Evolutionary conservation across 2,888 invertebrate genomes (phyloP), one percentile per base, ranked within the genome.

Genomic region (Trilocha varians): DNA sequence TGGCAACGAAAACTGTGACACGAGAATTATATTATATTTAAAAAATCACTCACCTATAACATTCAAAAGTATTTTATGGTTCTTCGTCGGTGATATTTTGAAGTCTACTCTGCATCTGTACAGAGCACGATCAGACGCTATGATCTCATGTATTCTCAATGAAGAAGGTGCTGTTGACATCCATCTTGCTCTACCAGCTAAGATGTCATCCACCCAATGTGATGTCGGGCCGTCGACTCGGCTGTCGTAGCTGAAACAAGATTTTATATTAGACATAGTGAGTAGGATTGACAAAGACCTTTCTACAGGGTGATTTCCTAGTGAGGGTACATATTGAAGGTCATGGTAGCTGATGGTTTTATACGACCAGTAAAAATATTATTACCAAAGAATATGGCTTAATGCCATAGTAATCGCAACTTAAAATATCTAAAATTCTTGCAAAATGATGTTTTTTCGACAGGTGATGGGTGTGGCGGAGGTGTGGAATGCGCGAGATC

Each of bases 81-180:
- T 93, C 52, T 90, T 89, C 8, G 94, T 94, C 0, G 93, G 93
- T 5, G 93, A 93, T 53, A 91, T 89, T 58, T 90, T 88, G 76
- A 93, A 94, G 77, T 95, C 94, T 38, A 94, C 93, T 44, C 94
- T 79, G 70, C 95, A 95, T 46, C 93, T 87, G 74, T 94, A 94
- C 53, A 92, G 88, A 5, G 93, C 94, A 40, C 91, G 91, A 69
- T 95, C 94, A 13, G 87, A 80, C 32, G 94, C 93, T 16, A 87
- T 76, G 44, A 93, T 89, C 65, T 90, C 89, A 42, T 92, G 88
- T 53, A 90, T 89, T 41, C 92, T 84, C 25, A 91, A 88, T 5
- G 92, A 89, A 0, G 93, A 92, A 13, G 91, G 90, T 6, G 89
- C 87, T 25, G 88, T 80, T n/a, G 89, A 87, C 53, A 90, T 87